These are phyloP conservation scores for Ctenomys sociabilis DNA, from an alignment of 2,113 vertebrate species.

Conservation along the genomic window DNA sequence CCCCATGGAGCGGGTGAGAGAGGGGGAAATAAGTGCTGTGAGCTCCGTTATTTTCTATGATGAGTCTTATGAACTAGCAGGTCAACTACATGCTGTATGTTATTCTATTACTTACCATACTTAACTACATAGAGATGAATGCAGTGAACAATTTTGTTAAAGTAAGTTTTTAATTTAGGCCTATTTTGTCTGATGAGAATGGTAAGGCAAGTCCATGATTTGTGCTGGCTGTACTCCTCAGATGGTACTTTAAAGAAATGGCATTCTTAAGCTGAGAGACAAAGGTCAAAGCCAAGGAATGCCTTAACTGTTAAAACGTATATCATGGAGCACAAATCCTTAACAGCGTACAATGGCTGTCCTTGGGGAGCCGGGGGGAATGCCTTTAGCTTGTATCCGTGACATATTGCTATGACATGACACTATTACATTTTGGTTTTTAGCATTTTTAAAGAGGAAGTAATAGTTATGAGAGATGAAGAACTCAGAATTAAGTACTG, in stretches of 20 bases:
- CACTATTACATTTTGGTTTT: slow-evolving; percentile 95
- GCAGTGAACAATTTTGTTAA: not conserved
- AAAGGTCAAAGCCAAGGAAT: slow-evolving; percentile 86
- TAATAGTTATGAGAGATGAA: slow-evolving; percentile 98
- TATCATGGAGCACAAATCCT: slow-evolving; percentile 80
- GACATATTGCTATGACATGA: slow-evolving; percentile 94
- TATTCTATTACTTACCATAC: not conserved
- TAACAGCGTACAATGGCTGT: slow-evolving; percentile 82
- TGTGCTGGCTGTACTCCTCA: slow-evolving; percentile 74
- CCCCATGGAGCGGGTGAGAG: not conserved
- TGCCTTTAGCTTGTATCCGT: slow-evolving; percentile 89
- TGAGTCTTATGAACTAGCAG: not conserved
- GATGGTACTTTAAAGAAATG: slow-evolving; percentile 84
- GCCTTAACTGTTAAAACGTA: slow-evolving; percentile 77
- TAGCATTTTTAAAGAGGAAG: slow-evolving; percentile 98
- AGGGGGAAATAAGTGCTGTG: not conserved
- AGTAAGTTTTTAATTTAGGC: not conserved
- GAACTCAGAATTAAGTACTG: slow-evolving; percentile 96
- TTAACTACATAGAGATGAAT: not conserved
- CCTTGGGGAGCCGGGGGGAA: slow-evolving; percentile 90
- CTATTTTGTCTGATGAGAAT: slow-evolving; percentile 17
- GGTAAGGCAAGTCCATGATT: slow-evolving; percentile 46
- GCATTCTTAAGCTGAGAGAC: slow-evolving; percentile 84
- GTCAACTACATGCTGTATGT: not conserved
- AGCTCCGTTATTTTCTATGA: not conserved